These are phyloP conservation scores for Drosophila mauritiana DNA, from an alignment of 1,140 invertebrate genomes.

Conservation along the genomic window DNA sequence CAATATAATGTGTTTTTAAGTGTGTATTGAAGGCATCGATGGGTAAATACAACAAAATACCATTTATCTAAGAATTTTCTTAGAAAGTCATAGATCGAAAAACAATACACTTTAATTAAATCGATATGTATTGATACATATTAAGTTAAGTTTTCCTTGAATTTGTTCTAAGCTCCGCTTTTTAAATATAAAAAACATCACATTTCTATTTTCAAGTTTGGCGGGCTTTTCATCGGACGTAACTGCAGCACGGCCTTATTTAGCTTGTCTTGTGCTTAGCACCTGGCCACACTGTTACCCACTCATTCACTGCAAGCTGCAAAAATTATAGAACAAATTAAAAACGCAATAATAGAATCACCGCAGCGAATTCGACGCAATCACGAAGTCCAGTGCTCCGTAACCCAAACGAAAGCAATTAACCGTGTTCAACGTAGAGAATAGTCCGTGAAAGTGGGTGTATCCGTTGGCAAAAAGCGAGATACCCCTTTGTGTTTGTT, in stretches of 20 bases:
- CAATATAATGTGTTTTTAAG: too few relatives aligned
- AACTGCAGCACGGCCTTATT: background rate
- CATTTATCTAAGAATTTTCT: too few relatives aligned
- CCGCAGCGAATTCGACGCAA: slow-evolving; percentile 29
- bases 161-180: background rate
- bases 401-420: slow-evolving; percentile 25
- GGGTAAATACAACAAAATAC: too few relatives aligned
- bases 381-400: slow-evolving; percentile 1
- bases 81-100: too few relatives aligned
- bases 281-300: slow-evolving; percentile 1
- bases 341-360: slow-evolving; percentile 58
- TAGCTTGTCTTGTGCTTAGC: background rate
- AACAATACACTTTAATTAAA: too few relatives aligned
- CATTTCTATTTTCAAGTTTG: background rate
- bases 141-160: too few relatives aligned
- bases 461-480: slow-evolving; percentile 14
- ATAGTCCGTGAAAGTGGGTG: slow-evolving; percentile 26
- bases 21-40: too few relatives aligned
- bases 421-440: slow-evolving; percentile 24
- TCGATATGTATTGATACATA: too few relatives aligned
- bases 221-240: background rate
- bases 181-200: background rate
- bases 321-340: slow-evolving; percentile 35
- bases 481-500: slow-evolving; percentile 29
- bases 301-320: slow-evolving; percentile 5